Base-by-base conservation (phyloP, 2,888 invertebrate species). In the Adelphocoris suturalis region DNA sequence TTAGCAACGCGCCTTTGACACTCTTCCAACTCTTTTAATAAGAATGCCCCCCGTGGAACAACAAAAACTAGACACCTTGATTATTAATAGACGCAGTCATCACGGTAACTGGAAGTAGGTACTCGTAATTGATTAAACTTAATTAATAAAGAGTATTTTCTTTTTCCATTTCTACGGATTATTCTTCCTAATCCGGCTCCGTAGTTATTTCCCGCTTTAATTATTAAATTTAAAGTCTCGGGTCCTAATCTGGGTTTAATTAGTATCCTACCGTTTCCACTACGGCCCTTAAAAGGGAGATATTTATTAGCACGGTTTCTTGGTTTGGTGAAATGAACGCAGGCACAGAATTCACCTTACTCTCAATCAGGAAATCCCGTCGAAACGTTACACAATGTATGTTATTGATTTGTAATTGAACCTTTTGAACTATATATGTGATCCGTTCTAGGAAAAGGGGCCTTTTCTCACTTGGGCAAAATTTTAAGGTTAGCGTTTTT, bases 111-210 rank as follows among this genome's bases (percentile, higher is more conserved):
- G 19, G 68, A 68, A 68, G 12, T n/a, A n/a, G n/a, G n/a, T 12
- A 68, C 68, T 23, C 68, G 68, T 68, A 68, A 68, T 68, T 68
- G 23, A 68, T 68, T 68, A 23, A 68, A 68, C 68, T 68, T 23
- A 68, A 68, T 68, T 23, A 68, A 68, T 23, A 68, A 48, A 19
- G 14, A 12, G 80, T 46, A 46, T 80, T 80, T 80, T 80, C 48
- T 14, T 46, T 80, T 80, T 80, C 80, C 46, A 46, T 80, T 80
- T 46, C 46, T 80, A n/a, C 80, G 80, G 80, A 80, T 80, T 80
- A 80, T n/a, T 48, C 80, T 11, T 80, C 80, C 46, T 46, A 46
- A 80, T 46, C 80, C 80, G 11, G 9, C 14, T 46, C 48, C 0
- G 46, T 80, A 47, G 80, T 80, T 80, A 47, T 80, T 46, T 80